These are phyloP conservation scores for Solenopsis fugax DNA, from an alignment of 1,140 invertebrate species.

Conservation along the genomic window DNA sequence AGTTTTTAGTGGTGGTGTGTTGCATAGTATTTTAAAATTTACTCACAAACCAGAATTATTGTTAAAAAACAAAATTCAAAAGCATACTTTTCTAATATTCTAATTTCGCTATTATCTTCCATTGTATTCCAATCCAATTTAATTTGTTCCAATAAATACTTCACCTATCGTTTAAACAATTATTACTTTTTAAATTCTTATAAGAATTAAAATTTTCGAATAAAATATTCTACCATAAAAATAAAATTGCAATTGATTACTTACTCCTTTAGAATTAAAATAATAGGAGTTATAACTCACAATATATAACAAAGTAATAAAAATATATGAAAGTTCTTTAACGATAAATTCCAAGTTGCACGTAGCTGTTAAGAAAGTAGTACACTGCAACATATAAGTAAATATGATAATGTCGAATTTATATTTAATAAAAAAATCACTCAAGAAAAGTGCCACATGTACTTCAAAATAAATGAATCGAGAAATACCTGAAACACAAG, in stretches of 20 bases:
- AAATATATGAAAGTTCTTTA: slow-evolving; percentile 26
- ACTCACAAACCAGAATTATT: slow-evolving; percentile 21
- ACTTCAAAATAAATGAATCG: background rate
- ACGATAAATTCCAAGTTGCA: background rate
- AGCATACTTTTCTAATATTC: slow-evolving; percentile 30
- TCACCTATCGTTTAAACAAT: slow-evolving; percentile 1
- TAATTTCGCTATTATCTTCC: slow-evolving; percentile 13
- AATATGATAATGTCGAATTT: background rate
- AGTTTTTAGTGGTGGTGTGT: too few relatives aligned
- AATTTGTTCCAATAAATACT: slow-evolving; percentile 31
- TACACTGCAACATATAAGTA: slow-evolving; percentile 2
- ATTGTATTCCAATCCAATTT: slow-evolving; percentile 26
- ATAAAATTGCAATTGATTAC: background rate
- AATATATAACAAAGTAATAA: background rate
- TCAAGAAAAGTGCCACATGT: too few relatives aligned
- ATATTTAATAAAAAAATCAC: background rate
- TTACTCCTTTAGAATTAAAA: slow-evolving; percentile 27
- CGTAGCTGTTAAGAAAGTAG: background rate
- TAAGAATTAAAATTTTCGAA: background rate
- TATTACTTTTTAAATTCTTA: background rate
- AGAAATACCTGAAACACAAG: slow-evolving; percentile 23
- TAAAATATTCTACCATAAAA: background rate
- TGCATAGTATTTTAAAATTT: background rate
- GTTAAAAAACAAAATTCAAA: background rate
- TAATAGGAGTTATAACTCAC: slow-evolving; percentile 26